Evolutionary conservation across 2,888 invertebrate species (phyloP), one percentile per base, ranked within the genome.

Genomic region (Xylota segnis): DNA sequence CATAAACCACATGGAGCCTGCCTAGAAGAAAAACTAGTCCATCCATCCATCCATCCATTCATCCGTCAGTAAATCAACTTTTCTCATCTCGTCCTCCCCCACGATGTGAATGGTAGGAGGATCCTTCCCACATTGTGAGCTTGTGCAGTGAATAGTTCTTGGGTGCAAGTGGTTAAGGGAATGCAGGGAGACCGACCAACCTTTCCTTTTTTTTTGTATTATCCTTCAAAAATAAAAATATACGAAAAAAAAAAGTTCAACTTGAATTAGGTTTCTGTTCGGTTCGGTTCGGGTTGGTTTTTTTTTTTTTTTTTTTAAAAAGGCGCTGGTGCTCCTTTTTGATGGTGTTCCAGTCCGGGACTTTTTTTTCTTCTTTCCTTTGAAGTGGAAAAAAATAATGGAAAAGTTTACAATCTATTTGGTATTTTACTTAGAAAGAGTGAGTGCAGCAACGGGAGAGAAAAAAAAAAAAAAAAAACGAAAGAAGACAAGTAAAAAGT

Each of bases 371-470:
- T 18, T 70, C 50, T 72, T 29, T 47, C 32, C 50, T 70, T 78
- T 83, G 45, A 78, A 74, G 68, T 34, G 47, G 29, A 78, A 78
- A 65, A 74, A 66, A 56, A 78, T 78, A 74, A 78, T 74, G 74
- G 40, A 78, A 83, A 83, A 83, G 68, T 83, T 78, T 78, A 50
- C 74, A 83, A 74, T 83, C 74, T 83, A 74, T 83, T 83, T 83
- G 66, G 70, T 68, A 68, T 83, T 78, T 77, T 77, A 61, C 77
- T 77, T 66, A 52, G 43, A 47, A 45, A 34, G 56, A 59, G 43
- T 43, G 43, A 45, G 32, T 32, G 47, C 14, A 56, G 27, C 32
- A 14, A n/a, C 27, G 14, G 23, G 2, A 23, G 3, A 23, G 3
- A 23, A 23, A 23, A 23, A 23, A 23, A 23, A 23, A 23, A 3